Percentiles rank a stretch among this genome's conserved stretches.
These are phyloP conservation scores for Microctonus aethiopoides DNA, from an alignment of 2,888 invertebrate species.

Conservation along the genomic window DNA sequence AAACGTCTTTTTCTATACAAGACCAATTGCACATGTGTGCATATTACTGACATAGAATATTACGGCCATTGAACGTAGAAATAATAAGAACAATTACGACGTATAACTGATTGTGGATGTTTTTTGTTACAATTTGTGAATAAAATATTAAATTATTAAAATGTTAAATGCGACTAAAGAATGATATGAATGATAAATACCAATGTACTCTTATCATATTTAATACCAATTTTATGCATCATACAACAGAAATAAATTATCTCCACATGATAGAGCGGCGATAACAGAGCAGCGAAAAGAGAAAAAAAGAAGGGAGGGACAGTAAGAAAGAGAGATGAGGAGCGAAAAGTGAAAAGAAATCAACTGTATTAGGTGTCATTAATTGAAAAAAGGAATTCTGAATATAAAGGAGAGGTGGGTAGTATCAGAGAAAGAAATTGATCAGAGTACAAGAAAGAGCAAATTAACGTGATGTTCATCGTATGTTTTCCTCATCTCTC, in stretches of 20 bases:
- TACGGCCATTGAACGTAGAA: not conserved
- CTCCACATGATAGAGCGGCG: not conserved
- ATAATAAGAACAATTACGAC: not conserved
- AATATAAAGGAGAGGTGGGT: no score
- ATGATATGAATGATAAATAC: not conserved
- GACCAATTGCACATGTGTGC: not conserved
- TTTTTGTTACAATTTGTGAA: not conserved
- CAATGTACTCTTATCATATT: not conserved
- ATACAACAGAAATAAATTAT: not conserved
- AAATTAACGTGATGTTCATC: not conserved
- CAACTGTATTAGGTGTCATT: no score
- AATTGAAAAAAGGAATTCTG: no score
- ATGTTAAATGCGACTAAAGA: not conserved
- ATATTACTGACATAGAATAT: not conserved
- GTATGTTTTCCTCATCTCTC: not conserved
- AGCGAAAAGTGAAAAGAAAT: no score
- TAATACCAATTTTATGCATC: not conserved
- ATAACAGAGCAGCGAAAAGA: not conserved
- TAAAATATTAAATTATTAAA: not conserved
- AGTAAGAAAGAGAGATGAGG: not conserved
- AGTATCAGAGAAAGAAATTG: no score
- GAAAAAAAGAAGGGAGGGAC: not conserved
- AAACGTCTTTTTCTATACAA: not conserved
- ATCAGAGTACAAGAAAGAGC: not conserved
- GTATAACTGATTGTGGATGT: not conserved